These are phyloP conservation scores for Theretra japonica DNA, from an alignment of 2,888 invertebrate genomes.

Conservation along the genomic window DNA sequence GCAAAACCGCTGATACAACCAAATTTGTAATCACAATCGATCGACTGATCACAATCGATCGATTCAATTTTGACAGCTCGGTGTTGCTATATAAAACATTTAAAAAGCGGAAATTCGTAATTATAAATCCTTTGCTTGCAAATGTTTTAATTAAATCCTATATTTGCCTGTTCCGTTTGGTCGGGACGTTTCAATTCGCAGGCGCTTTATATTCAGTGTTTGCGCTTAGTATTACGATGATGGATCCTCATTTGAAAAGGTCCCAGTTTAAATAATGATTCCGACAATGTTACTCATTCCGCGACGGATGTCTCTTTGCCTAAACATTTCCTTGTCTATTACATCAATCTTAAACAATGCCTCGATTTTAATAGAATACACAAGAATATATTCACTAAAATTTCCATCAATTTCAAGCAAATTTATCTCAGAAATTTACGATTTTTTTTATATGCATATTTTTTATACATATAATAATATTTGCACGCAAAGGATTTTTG, in stretches of 20 bases:
- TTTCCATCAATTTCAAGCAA: no score
- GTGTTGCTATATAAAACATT: conserved; percentile 23
- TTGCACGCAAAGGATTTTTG: conserved; percentile 12
- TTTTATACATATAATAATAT: not conserved
- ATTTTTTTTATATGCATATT: no score
- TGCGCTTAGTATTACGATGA: conserved; percentile 26
- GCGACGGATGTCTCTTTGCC: conserved; percentile 19
- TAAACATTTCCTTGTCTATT: conserved; percentile 20
- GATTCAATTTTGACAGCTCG: conserved; percentile 1
- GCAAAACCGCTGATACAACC: conserved; percentile 8
- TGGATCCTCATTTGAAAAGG: conserved; percentile 28
- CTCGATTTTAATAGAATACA: not conserved
- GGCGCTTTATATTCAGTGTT: not conserved
- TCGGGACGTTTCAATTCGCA: not conserved
- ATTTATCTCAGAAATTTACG: not conserved
- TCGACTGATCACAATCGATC: not conserved
- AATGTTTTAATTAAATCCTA: conserved; percentile 18
- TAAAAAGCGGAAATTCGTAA: conserved; percentile 20
- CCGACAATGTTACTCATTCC: conserved; percentile 24
- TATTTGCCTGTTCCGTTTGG: not conserved
- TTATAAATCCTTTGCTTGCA: conserved; percentile 16
- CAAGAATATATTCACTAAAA: not conserved
- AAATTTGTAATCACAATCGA: not conserved
- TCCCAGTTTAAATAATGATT: conserved; percentile 19
- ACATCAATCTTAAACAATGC: conserved; percentile 10